These are phyloP conservation scores for Eurosta solidaginis DNA, from an alignment of 1,140 invertebrate genomes.

Conservation along the genomic window DNA sequence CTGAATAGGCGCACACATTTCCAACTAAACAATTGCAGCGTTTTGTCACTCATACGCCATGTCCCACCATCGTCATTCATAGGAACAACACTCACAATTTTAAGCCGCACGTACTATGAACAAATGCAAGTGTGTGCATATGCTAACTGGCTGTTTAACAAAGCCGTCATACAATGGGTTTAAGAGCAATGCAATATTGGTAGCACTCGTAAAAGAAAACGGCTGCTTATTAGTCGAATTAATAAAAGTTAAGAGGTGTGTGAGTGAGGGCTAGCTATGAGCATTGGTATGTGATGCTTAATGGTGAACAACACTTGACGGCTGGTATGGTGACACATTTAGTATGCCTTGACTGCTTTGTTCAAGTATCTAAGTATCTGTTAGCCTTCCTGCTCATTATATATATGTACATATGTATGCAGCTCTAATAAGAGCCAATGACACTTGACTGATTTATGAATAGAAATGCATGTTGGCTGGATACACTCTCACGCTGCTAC, in stretches of 20 bases:
- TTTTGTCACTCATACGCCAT: constrained; percentile 18
- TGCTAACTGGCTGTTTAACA: background rate
- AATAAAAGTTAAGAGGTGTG: background rate
- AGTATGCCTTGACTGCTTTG: too few species aligned
- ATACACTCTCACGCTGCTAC: background rate
- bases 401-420: background rate
- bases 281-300: background rate
- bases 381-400: background rate
- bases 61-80: background rate
- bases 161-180: background rate
- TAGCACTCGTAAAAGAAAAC: background rate
- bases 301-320: background rate
- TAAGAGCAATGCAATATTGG: constrained; percentile 6
- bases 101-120: background rate
- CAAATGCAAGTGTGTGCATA: background rate
- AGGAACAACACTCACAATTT: too few species aligned
- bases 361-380: constrained; percentile 4
- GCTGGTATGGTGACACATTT: background rate
- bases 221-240: constrained; percentile 7
- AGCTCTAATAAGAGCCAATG: constrained; percentile 9
- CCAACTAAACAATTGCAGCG: background rate
- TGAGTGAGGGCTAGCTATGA: background rate
- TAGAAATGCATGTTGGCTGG: background rate
- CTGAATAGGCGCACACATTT: background rate
- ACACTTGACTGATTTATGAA: constrained; percentile 28